These are phyloP conservation scores for Squalus acanthias DNA, from an alignment of 2,797 vertebrate genomes.

Conservation along the genomic window DNA sequence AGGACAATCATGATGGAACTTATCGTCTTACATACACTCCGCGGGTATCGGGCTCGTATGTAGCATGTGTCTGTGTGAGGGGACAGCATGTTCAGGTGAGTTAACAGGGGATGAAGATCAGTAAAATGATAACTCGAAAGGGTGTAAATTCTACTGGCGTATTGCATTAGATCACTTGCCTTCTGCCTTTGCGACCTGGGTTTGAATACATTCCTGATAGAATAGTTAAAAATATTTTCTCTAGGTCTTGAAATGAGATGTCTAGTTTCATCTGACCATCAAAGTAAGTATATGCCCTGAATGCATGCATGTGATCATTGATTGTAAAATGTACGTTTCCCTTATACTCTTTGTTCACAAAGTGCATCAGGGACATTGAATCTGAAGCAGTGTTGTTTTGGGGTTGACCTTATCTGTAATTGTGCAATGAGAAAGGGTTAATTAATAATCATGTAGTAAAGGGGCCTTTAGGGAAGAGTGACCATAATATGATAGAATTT, in stretches of 20 bases:
- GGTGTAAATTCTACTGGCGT: neutral
- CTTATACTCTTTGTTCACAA: neutral
- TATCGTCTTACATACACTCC: slow-evolving; percentile 74
- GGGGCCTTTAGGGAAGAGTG: no score
- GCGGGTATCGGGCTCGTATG: slow-evolving; percentile 64
- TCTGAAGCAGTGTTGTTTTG: neutral
- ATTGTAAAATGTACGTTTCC: neutral
- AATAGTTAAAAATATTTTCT: neutral
- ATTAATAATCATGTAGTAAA: no score
- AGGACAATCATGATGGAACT: slow-evolving; percentile 74
- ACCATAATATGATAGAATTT: no score
- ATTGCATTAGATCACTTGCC: neutral
- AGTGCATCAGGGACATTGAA: neutral
- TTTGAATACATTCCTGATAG: neutral
- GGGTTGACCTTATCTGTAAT: neutral
- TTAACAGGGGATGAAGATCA: neutral
- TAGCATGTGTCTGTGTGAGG: slow-evolving; percentile 70
- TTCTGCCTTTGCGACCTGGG: neutral
- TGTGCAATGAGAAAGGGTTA: no score
- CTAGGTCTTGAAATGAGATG: neutral
- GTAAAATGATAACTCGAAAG: neutral
- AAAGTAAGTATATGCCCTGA: neutral
- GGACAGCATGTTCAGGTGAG: slow-evolving; percentile 79
- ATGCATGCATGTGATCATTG: neutral
- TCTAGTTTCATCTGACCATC: neutral